Evolutionary conservation across 2,888 invertebrate genomes (phyloP).

Genomic region (Andrena minutula): DNA sequence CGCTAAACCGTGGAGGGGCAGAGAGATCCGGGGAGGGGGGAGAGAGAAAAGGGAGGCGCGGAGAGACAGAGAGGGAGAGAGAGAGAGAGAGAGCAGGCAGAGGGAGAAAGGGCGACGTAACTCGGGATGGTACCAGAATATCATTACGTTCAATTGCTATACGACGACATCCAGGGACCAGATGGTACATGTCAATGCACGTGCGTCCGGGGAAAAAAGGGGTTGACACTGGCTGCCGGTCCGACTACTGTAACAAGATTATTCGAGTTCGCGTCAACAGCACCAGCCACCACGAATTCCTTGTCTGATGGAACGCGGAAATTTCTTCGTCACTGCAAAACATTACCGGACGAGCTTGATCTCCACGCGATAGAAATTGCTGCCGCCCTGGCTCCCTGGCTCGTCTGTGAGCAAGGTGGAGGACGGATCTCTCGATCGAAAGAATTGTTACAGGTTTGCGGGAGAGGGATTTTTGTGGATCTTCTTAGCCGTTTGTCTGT

Average conservation of each 20-base stretch:
- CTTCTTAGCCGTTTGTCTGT: no score
- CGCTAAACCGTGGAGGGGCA: slow-evolving; percentile 41
- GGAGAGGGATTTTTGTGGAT: not conserved
- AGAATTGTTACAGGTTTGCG: not conserved
- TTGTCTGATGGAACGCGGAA: slow-evolving; percentile 50
- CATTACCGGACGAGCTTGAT: slow-evolving; percentile 23
- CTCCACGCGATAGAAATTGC: slow-evolving; percentile 20
- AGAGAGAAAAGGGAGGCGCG: slow-evolving; percentile 22
- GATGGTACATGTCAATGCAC: slow-evolving; percentile 70
- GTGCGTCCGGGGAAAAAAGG: slow-evolving; percentile 55
- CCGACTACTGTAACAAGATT: slow-evolving; percentile 61
- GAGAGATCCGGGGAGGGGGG: slow-evolving; percentile 21
- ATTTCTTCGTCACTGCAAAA: slow-evolving; percentile 46
- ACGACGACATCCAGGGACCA: slow-evolving; percentile 63
- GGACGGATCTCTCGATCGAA: not conserved
- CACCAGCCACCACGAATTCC: slow-evolving; percentile 36
- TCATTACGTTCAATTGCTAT: slow-evolving; percentile 72
- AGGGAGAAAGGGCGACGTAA: slow-evolving; percentile 48
- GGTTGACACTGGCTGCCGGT: slow-evolving; percentile 53
- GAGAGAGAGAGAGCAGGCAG: not conserved
- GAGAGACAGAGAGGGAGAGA: not conserved
- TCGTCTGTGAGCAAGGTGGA: no score
- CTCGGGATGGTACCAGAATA: slow-evolving; percentile 67
- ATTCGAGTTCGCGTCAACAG: slow-evolving; percentile 47
- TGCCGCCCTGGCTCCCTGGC: not conserved